Conservation (phyloP, 2,113 vertebrate genomes). For the Eulemur rufifrons region DNA sequence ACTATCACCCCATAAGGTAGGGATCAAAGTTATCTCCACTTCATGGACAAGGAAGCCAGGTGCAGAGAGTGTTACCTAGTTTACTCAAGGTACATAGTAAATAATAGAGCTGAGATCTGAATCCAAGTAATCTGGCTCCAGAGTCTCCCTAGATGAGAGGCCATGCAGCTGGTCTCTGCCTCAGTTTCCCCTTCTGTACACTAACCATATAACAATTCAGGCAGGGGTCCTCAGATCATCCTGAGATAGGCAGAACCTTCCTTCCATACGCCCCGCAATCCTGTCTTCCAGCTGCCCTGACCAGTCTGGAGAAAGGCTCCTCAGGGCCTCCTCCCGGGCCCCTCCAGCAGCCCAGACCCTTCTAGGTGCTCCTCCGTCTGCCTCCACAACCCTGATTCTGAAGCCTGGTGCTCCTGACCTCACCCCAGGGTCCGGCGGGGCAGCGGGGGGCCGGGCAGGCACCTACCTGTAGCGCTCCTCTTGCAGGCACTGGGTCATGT, state of each 20-base stretch:
- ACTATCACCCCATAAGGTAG: no score
- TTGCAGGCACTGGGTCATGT: constrained; percentile 98
- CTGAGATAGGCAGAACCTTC: background rate
- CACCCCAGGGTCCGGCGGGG: fast-evolving
- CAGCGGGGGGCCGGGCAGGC: fast-evolving
- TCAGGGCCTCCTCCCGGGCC: background rate
- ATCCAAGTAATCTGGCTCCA: background rate
- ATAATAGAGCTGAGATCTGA: background rate
- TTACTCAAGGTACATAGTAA: background rate
- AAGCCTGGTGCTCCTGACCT: fast-evolving
- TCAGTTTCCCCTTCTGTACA: background rate
- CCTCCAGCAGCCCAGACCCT: background rate
- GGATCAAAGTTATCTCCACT: fast-evolving
- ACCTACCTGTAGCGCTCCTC: constrained; percentile 95
- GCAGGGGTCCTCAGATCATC: background rate
- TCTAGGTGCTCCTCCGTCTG: background rate
- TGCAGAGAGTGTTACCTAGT: background rate
- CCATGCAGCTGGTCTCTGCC: background rate
- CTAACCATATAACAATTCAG: background rate
- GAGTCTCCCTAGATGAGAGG: background rate
- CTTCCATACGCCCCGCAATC: fast-evolving
- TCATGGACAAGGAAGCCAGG: background rate
- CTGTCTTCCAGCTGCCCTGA: background rate
- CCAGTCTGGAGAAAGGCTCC: background rate
- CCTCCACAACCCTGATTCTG: background rate